phyloP scores from a whole-genome alignment of 1,140 invertebrate genomes.

The Musca vetustissima region DNA sequence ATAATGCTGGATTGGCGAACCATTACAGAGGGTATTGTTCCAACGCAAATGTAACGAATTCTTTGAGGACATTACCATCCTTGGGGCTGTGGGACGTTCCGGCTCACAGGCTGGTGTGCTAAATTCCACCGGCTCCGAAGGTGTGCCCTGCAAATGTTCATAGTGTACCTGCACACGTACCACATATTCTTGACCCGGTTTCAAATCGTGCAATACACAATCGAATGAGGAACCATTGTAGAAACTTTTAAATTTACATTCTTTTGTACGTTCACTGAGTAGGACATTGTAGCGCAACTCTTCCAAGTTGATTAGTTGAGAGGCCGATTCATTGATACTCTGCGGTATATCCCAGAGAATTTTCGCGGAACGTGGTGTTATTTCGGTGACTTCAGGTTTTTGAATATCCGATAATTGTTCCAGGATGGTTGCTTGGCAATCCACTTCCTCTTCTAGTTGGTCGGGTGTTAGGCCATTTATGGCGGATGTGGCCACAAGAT shows the following conservation, averaged over 20 bases:
- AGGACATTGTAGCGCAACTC: constrained; percentile 77
- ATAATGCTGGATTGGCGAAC: constrained; percentile 75
- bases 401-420: constrained; percentile 74
- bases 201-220: constrained; percentile 75
- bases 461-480: constrained; percentile 66
- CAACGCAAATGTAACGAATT: constrained; percentile 68
- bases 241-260: constrained; percentile 77
- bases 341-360: constrained; percentile 74
- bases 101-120: constrained; percentile 70
- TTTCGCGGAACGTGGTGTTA: constrained; percentile 75
- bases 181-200: constrained; percentile 79
- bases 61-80: constrained; percentile 62
- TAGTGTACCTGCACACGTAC: constrained; percentile 65
- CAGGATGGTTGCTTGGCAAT: constrained; percentile 60
- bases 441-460: constrained; percentile 67
- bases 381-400: constrained; percentile 71
- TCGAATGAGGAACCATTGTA: constrained; percentile 73
- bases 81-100: constrained; percentile 63
- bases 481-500: too few species aligned
- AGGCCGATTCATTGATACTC: constrained; percentile 56
- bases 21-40: constrained; percentile 74
- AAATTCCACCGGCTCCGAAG: constrained; percentile 62
- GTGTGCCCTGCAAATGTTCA: constrained; percentile 58
- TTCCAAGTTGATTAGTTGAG: constrained; percentile 55
- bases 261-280: constrained; percentile 74